Conservation (phyloP, 2,797 vertebrate genomes). For the Thripadectes ignobilis region DNA sequence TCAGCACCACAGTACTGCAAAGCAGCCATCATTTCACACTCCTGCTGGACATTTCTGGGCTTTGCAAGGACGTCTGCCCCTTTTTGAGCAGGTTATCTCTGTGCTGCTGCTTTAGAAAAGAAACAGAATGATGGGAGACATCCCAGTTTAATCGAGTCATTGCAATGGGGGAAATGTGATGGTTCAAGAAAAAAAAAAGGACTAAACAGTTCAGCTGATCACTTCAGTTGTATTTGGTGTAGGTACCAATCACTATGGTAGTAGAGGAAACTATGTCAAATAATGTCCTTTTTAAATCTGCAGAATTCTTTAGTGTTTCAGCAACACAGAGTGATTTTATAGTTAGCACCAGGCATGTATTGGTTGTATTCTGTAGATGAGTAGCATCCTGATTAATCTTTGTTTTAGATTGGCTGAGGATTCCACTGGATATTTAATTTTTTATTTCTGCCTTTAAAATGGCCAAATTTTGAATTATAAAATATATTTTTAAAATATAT, state of each 20-base stretch:
- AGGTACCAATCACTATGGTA: constrained; percentile 23
- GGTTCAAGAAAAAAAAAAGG: neutral
- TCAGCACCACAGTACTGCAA: neutral
- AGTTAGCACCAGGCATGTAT: neutral
- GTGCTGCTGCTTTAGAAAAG: neutral
- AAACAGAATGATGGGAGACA: neutral
- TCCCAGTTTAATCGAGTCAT: neutral
- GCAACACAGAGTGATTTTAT: rapidly evolving
- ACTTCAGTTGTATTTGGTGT: constrained; percentile 14
- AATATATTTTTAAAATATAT: neutral
- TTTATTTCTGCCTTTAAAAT: neutral
- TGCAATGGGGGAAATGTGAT: rapidly evolving
- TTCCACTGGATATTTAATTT: neutral
- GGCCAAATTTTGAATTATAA: neutral
- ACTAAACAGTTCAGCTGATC: neutral
- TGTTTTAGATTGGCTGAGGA: neutral
- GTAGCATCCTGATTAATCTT: neutral
- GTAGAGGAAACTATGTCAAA: neutral
- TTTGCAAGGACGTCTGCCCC: neutral
- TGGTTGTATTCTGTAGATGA: neutral
- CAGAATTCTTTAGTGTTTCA: constrained; percentile 16
- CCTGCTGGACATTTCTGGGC: neutral
- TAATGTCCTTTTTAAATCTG: neutral
- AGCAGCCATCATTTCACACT: neutral
- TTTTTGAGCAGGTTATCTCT: rapidly evolving